Evolutionary conservation across 2,113 vertebrate genomes (phyloP), one percentile per base, ranked within the genome.

Genomic region (Phalacrocorax pelagicus): DNA sequence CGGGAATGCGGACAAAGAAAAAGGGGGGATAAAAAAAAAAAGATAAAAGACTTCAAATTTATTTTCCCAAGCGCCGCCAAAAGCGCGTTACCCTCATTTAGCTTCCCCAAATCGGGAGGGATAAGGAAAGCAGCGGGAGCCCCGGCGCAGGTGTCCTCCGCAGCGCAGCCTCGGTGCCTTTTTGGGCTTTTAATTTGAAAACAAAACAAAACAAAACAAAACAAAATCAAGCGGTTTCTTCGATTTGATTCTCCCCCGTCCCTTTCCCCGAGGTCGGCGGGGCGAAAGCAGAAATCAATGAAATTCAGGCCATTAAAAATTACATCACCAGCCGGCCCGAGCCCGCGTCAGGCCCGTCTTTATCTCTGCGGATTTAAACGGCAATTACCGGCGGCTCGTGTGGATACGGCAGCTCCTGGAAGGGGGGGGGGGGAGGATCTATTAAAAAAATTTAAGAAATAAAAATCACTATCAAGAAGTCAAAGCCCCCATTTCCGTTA

Each of bases 1-100:
- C 2, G 0, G 34, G 26, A 30, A 47, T 0, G 8, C 2, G 11
- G 11, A 23, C 4, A 3, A 12, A 40, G 29, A 26, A 40, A 24
- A 8, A 7, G 14, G n/a, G 15, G 15, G 10, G 4, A 19, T 26
- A 23, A 32, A 47, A 36, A 29, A 8, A 16, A 47, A 5, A n/a
- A n/a, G 3, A 44, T 22, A 75, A 49, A 32, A 24, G 2, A 51
- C 51, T 52, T 52, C 16, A 42, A 42, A n/a, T 80, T 34, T 65
- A 4, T 65, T 42, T 65, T 34, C 10, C 22, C 21, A 20, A 51
- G 27, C 0, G 2, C n/a, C 26, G 2, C 22, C 34, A 38, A 26
- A 34, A 52, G n/a, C 4, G 2, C 2, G 8, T 80, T 29, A 16
- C 49, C n/a, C 22, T 40, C 20, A 21, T 5, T 5, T 38, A 82